Conservation (phyloP, 1,140 invertebrate species). For the Scaptomyza montana region DNA sequence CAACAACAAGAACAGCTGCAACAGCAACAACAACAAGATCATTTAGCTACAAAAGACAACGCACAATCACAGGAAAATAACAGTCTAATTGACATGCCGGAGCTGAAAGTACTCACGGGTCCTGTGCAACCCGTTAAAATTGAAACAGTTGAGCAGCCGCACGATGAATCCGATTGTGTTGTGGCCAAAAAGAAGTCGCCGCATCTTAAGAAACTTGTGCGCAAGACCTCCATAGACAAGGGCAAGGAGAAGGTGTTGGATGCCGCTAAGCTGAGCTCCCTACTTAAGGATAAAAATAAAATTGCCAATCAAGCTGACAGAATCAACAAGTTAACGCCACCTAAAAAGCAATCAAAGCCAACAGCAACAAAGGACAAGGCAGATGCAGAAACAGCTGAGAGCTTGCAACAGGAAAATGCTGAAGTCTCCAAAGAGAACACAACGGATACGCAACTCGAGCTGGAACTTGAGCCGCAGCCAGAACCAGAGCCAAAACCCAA, state of each 20-base stretch:
- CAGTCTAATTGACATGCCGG: conserved; percentile 74
- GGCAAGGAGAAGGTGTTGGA: conserved; percentile 40
- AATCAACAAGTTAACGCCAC: conserved; percentile 63
- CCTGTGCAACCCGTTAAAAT: conserved; percentile 77
- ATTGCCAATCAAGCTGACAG: conserved; percentile 55
- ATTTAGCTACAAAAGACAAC: conserved; percentile 70
- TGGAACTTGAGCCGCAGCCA: conserved; percentile 15
- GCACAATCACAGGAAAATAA: conserved; percentile 48
- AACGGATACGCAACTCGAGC: conserved; percentile 7
- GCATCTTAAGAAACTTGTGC: conserved; percentile 67
- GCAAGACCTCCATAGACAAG: conserved; percentile 73
- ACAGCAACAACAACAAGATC: conserved; percentile 24
- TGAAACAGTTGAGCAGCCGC: conserved; percentile 63
- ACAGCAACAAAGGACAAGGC: conserved; percentile 20
- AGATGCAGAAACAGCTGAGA: conserved; percentile 1
- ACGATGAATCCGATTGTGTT: conserved; percentile 47
- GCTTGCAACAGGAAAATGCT: conserved; percentile 1
- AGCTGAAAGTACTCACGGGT: conserved; percentile 72
- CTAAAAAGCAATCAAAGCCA: conserved; percentile 60
- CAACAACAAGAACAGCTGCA: conserved; percentile 29
- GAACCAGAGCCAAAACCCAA: conserved; percentile 50
- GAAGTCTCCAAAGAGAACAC: conserved; percentile 1
- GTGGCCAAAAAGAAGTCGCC: conserved; percentile 54
- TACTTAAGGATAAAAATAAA: conserved; percentile 68
- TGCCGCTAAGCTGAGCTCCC: conserved; percentile 50